phyloP scores from a whole-genome alignment of 2,888 invertebrate species.

The Hypomecis atomaria region DNA sequence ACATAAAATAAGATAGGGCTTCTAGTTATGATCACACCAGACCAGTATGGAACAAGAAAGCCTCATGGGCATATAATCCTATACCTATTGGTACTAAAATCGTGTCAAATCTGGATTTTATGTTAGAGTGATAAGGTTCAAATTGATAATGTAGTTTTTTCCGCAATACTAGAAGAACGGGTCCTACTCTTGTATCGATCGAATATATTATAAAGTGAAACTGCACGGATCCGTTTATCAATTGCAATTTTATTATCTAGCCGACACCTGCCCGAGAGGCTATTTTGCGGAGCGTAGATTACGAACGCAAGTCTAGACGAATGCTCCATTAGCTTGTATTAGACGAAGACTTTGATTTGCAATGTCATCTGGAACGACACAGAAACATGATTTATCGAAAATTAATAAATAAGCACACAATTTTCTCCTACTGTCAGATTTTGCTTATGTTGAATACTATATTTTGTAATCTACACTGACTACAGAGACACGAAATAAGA shows the following conservation, averaged over 20 bases:
- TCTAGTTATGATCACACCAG: constrained; percentile 50
- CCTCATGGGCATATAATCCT: constrained; percentile 56
- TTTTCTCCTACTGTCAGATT: too few relatives aligned
- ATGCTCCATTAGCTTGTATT: constrained; percentile 24
- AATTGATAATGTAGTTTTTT: constrained; percentile 28
- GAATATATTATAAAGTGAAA: constrained; percentile 73
- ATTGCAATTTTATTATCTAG: constrained; percentile 76
- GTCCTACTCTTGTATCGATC: constrained; percentile 60
- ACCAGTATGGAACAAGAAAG: constrained; percentile 69
- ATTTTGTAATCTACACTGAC: too few relatives aligned
- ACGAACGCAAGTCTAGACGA: constrained; percentile 37
- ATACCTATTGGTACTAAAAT: constrained; percentile 11
- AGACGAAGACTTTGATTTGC: constrained; percentile 5
- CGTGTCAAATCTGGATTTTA: constrained; percentile 19
- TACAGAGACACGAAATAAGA: too few relatives aligned
- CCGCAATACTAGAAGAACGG: constrained; percentile 63
- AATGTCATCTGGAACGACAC: constrained; percentile 9
- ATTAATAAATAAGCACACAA: neutral
- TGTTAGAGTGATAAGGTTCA: constrained; percentile 20
- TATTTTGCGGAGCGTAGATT: constrained; percentile 41
- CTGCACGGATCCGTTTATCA: constrained; percentile 70
- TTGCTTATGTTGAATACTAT: too few relatives aligned
- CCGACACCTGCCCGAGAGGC: constrained; percentile 58
- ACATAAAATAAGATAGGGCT: constrained; percentile 49
- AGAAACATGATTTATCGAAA: constrained; percentile 7